Percentiles rank a stretch among this genome's conserved stretches.
phyloP scores from a whole-genome alignment of 2,797 vertebrate genomes.

The Staurois parvus region DNA sequence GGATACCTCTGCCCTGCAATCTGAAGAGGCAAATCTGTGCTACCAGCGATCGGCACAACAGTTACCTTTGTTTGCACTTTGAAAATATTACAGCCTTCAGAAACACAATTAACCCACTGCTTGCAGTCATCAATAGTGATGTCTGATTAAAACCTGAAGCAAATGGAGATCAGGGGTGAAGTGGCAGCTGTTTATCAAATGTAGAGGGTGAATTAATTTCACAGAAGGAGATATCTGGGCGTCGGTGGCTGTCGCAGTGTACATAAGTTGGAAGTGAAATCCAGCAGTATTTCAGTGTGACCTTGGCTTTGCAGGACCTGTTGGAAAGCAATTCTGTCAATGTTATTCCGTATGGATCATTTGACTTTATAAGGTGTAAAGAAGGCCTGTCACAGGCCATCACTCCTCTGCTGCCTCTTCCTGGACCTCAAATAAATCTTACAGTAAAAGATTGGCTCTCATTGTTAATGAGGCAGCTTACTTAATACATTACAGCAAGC shows the following conservation, averaged over 20 bases:
- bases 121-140: constrained; percentile 3
- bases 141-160: constrained; percentile 17
- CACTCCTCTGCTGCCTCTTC: not conserved
- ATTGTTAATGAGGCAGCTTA: too few species aligned
- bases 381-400: constrained; percentile 2
- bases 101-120: constrained; percentile 31
- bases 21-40: constrained; percentile 19
- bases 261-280: not conserved
- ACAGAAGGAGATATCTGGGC: not conserved
- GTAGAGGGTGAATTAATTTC: not conserved
- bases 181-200: constrained; percentile 30
- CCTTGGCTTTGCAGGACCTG: constrained; percentile 6
- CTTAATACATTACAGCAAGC: too few species aligned
- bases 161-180: not conserved
- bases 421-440: not conserved
- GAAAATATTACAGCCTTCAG: constrained; percentile 22
- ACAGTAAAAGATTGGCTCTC: not conserved
- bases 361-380: constrained; percentile 28
- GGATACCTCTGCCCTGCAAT: constrained; percentile 39
- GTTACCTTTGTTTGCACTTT: constrained; percentile 23
- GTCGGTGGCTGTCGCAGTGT: not conserved
- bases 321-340: constrained; percentile 11
- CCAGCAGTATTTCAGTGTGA: not conserved
- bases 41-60: not conserved
- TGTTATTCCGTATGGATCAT: constrained; percentile 18